Conservation (phyloP, 2,888 invertebrate species). For the Idaea aversata region DNA sequence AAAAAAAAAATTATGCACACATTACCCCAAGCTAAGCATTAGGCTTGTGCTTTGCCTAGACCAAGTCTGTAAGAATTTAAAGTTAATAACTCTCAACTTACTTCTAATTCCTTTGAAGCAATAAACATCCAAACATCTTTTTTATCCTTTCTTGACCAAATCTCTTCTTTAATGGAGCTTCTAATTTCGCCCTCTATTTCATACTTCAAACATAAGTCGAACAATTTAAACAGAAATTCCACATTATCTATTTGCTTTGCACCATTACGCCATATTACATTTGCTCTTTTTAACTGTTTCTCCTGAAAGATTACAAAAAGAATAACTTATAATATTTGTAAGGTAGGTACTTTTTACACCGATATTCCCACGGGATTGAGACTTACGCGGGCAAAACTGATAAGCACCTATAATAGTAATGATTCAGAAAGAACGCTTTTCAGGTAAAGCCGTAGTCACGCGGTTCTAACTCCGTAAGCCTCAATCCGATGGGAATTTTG, state of each 20-base stretch:
- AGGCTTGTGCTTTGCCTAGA: not conserved
- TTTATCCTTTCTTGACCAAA: conserved; percentile 56
- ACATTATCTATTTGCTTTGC: conserved; percentile 78
- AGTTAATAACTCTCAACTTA: conserved; percentile 30
- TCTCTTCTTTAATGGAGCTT: conserved; percentile 54
- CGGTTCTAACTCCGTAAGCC: too few species aligned
- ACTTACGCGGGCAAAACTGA: too few species aligned
- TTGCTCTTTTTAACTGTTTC: conserved; percentile 77
- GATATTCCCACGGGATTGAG: too few species aligned
- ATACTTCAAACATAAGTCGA: conserved; percentile 80
- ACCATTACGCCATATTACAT: conserved; percentile 82
- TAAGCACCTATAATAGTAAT: too few species aligned
- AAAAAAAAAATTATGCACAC: not conserved
- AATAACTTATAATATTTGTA: conserved; percentile 2
- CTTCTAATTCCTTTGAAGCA: conserved; percentile 66
- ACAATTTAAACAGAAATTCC: conserved; percentile 80
- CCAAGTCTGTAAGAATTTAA: not conserved
- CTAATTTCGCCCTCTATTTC: conserved; percentile 80
- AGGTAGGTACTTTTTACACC: too few species aligned
- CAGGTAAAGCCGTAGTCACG: too few species aligned
- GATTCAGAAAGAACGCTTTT: too few species aligned
- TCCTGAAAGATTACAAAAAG: conserved; percentile 48
- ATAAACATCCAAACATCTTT: conserved; percentile 69
- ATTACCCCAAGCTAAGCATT: not conserved
- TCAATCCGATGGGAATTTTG: too few species aligned